Base-by-base conservation (phyloP, 2,797 vertebrate genomes). In the Mormyrus proboscirostris region DNA sequence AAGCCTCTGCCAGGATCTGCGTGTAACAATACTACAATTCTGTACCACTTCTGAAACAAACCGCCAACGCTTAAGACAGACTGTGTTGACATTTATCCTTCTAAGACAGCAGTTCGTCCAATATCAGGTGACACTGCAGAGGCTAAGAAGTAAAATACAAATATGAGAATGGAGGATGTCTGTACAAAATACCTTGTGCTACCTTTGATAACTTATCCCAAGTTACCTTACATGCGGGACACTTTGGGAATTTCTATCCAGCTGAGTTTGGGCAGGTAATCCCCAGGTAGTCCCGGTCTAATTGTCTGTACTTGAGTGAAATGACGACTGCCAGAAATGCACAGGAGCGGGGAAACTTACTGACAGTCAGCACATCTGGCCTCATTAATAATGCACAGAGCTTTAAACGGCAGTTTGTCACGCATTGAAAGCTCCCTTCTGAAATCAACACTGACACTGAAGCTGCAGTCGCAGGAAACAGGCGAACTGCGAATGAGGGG, bases 311-410 rank as follows among this genome's bases (percentile, higher is more conserved):
- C 93, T 92, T 90, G 91, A 92, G 93, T 92, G 92, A 92, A 91
- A 22, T 57, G 91, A 92, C 69, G 90, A 91, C 79, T 88, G 92
- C 86, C 91, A 91, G 92, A 92, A 92, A 93, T 92, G 93, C 91
- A 92, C 22, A 83, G 83, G 29, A 88, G 79, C 1, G 89, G 90
- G 93, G 94, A 94, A 95, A 94, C 96, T 95, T 95, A 96, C 96
- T 95, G 93, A 95, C 95, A 95, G 94, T 96, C 95, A 96, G 95
- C 95, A 96, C 96, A 96, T 96, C 95, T 96, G 96, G 92, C 94
- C 94, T 94, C 94, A 96, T 96, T 92, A 96, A 96, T 96, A 95
- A 96, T 96, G 95, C 94, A 96, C 83, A 8, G 44, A 85, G 92
- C 93, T 96, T 95, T 95, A 96, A 96, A 96, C 93, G 94, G 95